Conservation (phyloP, 2,797 vertebrate genomes). For the Eulemur albifrons region DNA sequence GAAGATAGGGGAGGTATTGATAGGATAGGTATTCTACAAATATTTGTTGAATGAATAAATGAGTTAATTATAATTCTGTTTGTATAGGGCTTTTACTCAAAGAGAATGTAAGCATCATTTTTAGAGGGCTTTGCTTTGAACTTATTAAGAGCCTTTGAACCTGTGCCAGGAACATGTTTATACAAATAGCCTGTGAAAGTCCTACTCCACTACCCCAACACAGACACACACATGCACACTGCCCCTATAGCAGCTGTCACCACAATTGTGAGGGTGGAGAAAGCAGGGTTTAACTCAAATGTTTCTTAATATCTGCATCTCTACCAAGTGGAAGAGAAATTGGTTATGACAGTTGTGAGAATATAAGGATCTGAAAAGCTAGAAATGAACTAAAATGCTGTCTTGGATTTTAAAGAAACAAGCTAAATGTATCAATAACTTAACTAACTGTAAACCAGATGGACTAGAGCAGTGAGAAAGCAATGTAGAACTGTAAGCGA, state of each 20-base stretch:
- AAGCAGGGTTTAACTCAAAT: background rate
- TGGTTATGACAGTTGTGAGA: background rate
- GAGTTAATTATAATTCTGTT: background rate
- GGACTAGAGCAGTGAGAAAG: background rate
- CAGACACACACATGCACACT: background rate
- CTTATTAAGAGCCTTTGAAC: background rate
- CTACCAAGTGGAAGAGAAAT: background rate
- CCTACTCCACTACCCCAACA: accelerated
- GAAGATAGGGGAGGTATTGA: background rate
- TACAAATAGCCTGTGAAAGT: background rate
- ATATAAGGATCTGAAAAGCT: background rate
- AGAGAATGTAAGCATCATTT: background rate
- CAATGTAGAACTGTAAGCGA: background rate
- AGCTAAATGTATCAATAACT: background rate
- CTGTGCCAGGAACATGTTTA: background rate
- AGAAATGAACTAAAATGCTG: background rate
- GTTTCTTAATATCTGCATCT: background rate
- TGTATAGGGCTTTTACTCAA: background rate
- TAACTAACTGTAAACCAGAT: background rate
- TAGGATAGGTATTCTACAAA: background rate
- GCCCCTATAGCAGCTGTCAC: background rate
- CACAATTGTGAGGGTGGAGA: background rate
- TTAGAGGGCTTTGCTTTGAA: background rate
- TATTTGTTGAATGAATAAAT: background rate
- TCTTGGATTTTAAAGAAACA: background rate